phyloP scores from a whole-genome alignment of 2,113 vertebrate genomes.

The Pithys albifrons region DNA sequence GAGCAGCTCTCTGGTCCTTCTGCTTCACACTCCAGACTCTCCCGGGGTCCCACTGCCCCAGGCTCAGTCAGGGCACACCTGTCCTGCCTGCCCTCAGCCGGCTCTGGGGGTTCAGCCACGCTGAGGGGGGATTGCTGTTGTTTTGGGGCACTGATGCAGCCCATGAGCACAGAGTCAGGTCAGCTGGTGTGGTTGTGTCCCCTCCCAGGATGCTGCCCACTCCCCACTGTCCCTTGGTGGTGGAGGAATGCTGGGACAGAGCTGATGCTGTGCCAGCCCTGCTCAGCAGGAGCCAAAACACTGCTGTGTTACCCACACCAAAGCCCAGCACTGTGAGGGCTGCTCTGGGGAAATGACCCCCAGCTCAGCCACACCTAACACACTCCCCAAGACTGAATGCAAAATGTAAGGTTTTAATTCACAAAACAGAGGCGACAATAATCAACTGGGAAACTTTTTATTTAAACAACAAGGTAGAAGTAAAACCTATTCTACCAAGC shows the following conservation, averaged over 20 bases:
- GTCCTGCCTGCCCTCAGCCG: too few species aligned
- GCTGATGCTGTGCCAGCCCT: not conserved
- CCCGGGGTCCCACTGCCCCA: too few species aligned
- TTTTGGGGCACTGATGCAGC: too few species aligned
- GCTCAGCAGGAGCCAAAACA: not conserved
- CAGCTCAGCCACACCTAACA: not conserved
- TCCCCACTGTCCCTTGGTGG: not conserved
- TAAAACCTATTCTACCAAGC: not conserved
- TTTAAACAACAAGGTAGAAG: not conserved
- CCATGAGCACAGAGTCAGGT: not conserved
- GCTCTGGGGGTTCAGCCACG: too few species aligned
- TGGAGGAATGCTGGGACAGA: not conserved
- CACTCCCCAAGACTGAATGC: not conserved
- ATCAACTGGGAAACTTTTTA: conserved; percentile 20
- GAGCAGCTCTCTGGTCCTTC: too few species aligned
- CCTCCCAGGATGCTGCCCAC: too few species aligned
- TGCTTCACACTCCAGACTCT: too few species aligned
- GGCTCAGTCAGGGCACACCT: too few species aligned
- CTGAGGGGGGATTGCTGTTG: too few species aligned
- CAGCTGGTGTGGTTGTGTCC: not conserved
- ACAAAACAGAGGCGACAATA: not conserved
- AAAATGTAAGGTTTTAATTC: not conserved
- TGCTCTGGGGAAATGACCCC: not conserved
- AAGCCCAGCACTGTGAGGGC: not conserved
- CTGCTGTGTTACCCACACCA: not conserved